phyloP scores from a whole-genome alignment of 2,888 invertebrate genomes.

The Bimastos eiseni region DNA sequence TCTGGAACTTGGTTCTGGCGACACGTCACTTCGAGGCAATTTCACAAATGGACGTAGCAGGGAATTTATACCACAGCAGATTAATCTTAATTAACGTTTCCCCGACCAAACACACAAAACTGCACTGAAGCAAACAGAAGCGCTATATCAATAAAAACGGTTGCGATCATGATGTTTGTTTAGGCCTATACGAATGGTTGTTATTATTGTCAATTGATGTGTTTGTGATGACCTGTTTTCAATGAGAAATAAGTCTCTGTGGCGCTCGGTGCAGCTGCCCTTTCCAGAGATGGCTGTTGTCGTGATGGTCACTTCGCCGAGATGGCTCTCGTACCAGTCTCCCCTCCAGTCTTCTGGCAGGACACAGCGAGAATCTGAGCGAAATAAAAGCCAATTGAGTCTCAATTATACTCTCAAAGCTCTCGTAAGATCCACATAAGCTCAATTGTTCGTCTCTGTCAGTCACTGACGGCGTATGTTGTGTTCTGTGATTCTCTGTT shows the following conservation, averaged over 20 bases:
- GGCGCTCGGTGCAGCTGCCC: background rate
- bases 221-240: background rate
- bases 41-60: background rate
- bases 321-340: background rate
- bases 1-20: background rate
- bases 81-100: background rate
- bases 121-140: background rate
- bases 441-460: too few species aligned
- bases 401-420: background rate
- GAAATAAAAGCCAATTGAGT: background rate
- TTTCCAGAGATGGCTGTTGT: background rate
- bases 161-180: background rate
- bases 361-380: background rate
- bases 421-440: background rate
- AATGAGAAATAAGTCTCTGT: background rate
- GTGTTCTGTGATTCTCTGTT: too few species aligned
- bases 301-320: background rate
- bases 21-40: background rate
- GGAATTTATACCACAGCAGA: background rate
- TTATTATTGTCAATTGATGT: background rate
- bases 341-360: slow-evolving; percentile 16
- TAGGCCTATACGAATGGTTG: too few species aligned
- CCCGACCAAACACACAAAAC: background rate
- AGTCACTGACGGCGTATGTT: too few species aligned
- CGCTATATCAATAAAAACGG: background rate